Base-by-base conservation (phyloP, 2,888 invertebrate species). In the Ochlodes sylvanus region DNA sequence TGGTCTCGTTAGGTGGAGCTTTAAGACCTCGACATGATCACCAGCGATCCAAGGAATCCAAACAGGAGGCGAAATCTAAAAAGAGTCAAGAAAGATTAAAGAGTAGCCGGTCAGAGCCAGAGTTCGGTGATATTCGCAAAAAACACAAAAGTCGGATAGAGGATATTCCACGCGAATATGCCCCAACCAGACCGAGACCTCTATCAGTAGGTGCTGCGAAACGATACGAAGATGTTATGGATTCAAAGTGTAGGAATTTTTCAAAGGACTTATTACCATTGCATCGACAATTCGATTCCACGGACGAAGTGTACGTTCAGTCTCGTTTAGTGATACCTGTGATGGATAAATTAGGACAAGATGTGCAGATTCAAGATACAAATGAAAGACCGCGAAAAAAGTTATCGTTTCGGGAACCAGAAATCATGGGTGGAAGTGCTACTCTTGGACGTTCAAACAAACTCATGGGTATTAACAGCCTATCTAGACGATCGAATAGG, bases 401-500 rank as follows among this genome's bases (percentile, higher is more conserved):
- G 84, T 90, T 98, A 12, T 98, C 97, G 9, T 98, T 98, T 87
- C 95, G 97, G 70, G 97, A 98, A 79, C 98, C 98, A 3, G 97
- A 97, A 88, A 96, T 96, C 60, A 93, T 95, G 71, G 85, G 84
- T 69, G 81, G 83, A 19, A 86, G 80, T 75, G 83, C 85, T 41
- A 89, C 87, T 6, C 64, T 88, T 34, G 88, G 89, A 15, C 85
- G 93, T 12, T 91, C 92, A n/a, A 79, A 85, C 71, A 92, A 92
- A 73, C 78, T 87, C 38, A 92, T 92, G 91, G 92, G 92, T 73
- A 85, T 92, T 12, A 92, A 90, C 69, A 92, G 90, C 72, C 83
- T 91, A 32, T 78, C 86, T 0, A 83, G 82, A 65, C 81, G 84
- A 75, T 85, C 90, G 1, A 90, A 90, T 68, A 84, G 84, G 66